These are phyloP conservation scores for Aplochiton taeniatus DNA, from an alignment of 2,797 vertebrate genomes.

Conservation along the genomic window DNA sequence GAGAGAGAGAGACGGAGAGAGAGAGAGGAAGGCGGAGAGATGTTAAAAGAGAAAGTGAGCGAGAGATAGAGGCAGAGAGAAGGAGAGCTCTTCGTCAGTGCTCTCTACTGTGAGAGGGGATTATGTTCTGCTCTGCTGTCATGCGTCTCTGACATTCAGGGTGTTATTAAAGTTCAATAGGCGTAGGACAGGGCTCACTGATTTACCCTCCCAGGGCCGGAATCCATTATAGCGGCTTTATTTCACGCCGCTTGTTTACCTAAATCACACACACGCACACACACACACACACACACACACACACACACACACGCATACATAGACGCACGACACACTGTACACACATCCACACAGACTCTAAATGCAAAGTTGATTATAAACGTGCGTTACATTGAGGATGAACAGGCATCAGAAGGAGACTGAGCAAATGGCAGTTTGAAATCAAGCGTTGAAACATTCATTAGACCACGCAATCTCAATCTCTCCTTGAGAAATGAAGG, in stretches of 20 bases:
- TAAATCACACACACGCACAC: constrained; percentile 46
- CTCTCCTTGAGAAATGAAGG: too few relatives aligned
- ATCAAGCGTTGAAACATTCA: background rate
- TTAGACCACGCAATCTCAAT: too few relatives aligned
- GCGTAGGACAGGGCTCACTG: constrained; percentile 71
- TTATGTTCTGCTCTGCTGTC: constrained; percentile 72
- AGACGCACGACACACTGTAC: constrained; percentile 22
- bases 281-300: constrained; percentile 19
- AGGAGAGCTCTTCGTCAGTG: constrained; percentile 39
- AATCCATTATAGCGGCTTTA: constrained; percentile 69
- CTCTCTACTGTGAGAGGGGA: constrained; percentile 60
- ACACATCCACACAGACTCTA: constrained; percentile 36
- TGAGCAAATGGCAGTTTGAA: too few relatives aligned
- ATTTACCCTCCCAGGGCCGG: constrained; percentile 64
- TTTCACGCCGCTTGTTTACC: constrained; percentile 53
- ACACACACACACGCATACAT: constrained; percentile 20
- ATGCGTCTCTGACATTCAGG: constrained; percentile 74
- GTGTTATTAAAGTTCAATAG: constrained; percentile 75
- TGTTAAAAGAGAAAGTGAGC: background rate
- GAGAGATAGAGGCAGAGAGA: constrained; percentile 18
- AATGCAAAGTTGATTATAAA: constrained; percentile 29
- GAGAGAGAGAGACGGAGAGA: constrained; percentile 18
- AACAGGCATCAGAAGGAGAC: background rate
- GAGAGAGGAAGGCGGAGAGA: background rate
- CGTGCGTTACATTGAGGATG: constrained; percentile 47